Conservation (phyloP, 2,888 invertebrate genomes). For the Ectropis crepuscularia region DNA sequence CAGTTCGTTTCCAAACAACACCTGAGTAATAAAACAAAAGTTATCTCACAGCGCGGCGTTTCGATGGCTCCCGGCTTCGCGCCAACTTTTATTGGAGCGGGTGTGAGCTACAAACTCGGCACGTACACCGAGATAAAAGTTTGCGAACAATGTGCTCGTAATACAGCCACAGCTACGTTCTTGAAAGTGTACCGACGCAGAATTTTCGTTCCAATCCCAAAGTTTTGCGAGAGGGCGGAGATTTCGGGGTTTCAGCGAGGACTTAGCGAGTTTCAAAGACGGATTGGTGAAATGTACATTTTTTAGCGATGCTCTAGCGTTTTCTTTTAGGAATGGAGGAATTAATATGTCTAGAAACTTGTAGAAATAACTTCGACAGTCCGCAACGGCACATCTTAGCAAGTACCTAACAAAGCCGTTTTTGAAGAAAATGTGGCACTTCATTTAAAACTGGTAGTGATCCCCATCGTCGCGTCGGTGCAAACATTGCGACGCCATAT, state of each 20-base stretch:
- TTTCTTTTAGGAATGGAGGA: too few species aligned
- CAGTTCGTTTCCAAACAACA: slow-evolving; percentile 95
- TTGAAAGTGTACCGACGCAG: slow-evolving; percentile 21
- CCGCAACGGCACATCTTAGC: too few species aligned
- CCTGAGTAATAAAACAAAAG: slow-evolving; percentile 61
- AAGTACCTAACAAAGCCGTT: too few species aligned
- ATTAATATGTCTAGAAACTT: too few species aligned
- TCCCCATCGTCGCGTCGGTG: too few species aligned
- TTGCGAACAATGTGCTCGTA: slow-evolving; percentile 34
- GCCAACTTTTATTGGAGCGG: slow-evolving; percentile 31
- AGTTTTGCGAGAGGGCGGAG: slow-evolving; percentile 20
- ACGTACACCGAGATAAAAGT: slow-evolving; percentile 34
- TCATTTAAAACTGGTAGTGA: too few species aligned
- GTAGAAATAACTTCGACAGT: too few species aligned
- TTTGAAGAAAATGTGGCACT: too few species aligned
- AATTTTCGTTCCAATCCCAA: slow-evolving; percentile 32
- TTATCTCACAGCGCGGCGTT: slow-evolving; percentile 21
- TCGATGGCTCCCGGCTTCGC: slow-evolving; percentile 16
- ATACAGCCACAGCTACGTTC: slow-evolving; percentile 32
- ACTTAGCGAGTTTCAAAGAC: slow-evolving; percentile 13
- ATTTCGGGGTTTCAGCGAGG: slow-evolving; percentile 21
- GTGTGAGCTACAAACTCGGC: slow-evolving; percentile 32
- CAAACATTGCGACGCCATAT: too few species aligned
- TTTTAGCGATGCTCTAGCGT: too few species aligned
- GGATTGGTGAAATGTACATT: neutral